Percentiles rank a stretch among this genome's conserved stretches.
Evolutionary conservation across 2,888 invertebrate genomes (phyloP).

Genomic region (Torymus tubicola): DNA sequence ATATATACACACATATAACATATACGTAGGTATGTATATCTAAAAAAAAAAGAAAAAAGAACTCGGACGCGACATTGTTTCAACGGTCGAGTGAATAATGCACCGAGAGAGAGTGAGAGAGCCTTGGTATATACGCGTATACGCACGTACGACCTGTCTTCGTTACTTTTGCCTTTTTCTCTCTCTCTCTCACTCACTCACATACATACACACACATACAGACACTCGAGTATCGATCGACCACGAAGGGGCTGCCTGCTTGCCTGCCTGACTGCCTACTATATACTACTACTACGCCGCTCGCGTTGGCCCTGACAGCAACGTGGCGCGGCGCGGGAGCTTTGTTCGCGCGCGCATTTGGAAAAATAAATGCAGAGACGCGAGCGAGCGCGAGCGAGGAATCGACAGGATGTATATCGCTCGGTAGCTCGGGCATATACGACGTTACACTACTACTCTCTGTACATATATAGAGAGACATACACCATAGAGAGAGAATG

Average conservation of each 20-base stretch:
- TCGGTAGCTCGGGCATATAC: too few relatives aligned
- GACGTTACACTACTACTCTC: too few relatives aligned
- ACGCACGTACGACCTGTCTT: neutral
- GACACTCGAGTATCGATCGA: constrained; percentile 35
- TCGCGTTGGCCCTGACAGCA: constrained; percentile 8
- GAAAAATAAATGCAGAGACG: neutral
- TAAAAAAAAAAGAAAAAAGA: neutral
- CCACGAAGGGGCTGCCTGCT: too few relatives aligned
- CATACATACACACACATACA: too few relatives aligned
- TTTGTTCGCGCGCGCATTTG: neutral
- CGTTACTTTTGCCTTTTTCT: neutral
- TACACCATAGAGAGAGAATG: too few relatives aligned
- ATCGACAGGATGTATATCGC: constrained; percentile 2
- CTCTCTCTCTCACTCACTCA: neutral
- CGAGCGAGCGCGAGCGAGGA: constrained; percentile 17
- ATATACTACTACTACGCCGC: too few relatives aligned
- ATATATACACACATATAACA: too few relatives aligned
- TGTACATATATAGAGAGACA: too few relatives aligned
- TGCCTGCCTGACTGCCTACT: too few relatives aligned
- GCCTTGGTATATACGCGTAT: neutral
- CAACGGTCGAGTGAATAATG: too few relatives aligned
- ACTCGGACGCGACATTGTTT: neutral
- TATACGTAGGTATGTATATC: too few relatives aligned
- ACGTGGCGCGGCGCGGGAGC: neutral
- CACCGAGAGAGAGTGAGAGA: too few relatives aligned